Conservation (phyloP, 2,797 vertebrate genomes). For the Chiloscyllium punctatum region DNA sequence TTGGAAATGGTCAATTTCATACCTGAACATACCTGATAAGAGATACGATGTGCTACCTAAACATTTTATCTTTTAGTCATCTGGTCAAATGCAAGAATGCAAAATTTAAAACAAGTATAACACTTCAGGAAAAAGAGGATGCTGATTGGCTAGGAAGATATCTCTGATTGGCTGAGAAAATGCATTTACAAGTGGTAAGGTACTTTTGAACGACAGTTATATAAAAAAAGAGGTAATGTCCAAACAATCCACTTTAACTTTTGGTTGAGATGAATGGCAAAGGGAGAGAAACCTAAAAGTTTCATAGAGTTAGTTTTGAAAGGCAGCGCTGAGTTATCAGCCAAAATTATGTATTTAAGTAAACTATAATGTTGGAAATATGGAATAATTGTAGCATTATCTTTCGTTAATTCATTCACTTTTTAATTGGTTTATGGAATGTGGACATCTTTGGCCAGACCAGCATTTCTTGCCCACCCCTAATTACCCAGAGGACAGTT, state of each 20-base stretch:
- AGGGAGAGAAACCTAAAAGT: too few relatives aligned
- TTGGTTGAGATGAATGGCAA: neutral
- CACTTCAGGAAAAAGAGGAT: too few relatives aligned
- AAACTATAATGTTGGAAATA: neutral
- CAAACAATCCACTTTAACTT: neutral
- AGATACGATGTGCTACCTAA: too few relatives aligned
- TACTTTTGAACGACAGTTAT: neutral
- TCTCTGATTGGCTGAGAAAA: neutral
- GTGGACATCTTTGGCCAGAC: too few relatives aligned
- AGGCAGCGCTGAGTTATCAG: neutral
- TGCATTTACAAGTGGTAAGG: neutral
- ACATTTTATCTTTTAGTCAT: neutral
- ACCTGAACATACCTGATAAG: neutral
- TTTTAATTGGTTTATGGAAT: too few relatives aligned
- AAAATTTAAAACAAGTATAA: too few relatives aligned
- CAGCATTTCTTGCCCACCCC: too few relatives aligned
- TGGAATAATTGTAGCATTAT: neutral
- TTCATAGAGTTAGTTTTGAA: neutral
- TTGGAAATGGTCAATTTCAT: neutral
- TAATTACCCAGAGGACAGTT: too few relatives aligned
- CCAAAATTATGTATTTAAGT: neutral
- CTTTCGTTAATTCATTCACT: neutral
- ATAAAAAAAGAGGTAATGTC: neutral
- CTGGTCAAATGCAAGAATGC: too few relatives aligned
- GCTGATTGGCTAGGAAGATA: too few relatives aligned